Base-by-base conservation (phyloP, 1,140 invertebrate species). In the Tetramorium simillimum region DNA sequence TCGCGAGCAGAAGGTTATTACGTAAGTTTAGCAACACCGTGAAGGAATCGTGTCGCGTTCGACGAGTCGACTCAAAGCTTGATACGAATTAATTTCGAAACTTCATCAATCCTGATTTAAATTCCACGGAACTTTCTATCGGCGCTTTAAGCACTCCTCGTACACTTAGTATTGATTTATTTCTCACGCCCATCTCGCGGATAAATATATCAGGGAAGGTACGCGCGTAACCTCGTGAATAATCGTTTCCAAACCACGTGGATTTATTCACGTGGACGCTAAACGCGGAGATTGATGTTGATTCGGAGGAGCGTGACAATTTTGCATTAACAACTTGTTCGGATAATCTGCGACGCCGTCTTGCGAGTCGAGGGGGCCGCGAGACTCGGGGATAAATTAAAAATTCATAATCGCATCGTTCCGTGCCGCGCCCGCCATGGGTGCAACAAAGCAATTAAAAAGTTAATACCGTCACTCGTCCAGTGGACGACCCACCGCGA, bases 21-120 rank as follows among this genome's bases (percentile, higher is more conserved):
- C 80, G 77, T 49, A 88, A 90, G 89, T 90, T 85, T 87, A 89
- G 86, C 60, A 84, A 82, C 80, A 78, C 75, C 63, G 69, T 82
- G 84, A 82, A 88, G 88, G 80, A 89, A 92, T 90, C 87, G 90
- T 76, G 81, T 89, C 90, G 86, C 84, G 91, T 91, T 91, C 86
- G 85, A 89, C 62, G 88, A 86, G 78, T 70, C 82, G 85, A 72
- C 90, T 92, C 90, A 91, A 91, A 92, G 88, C 88, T 88, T 88
- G 88, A 92, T 92, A 90, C 89, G 84, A 92, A 91, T 92, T 92
- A 91, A 92, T 92, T 92, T 90, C 70, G 82, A 88, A 92, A 89
- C 90, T 92, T 93, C 88, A 89, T 92, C 91, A 92, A 93, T 93
- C 91, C 93, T 93, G 90, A 91, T 93, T 93, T 93, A 93, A 93